Base-by-base conservation (phyloP, 1,140 invertebrate species). In the Pogonomyrmex californicus region DNA sequence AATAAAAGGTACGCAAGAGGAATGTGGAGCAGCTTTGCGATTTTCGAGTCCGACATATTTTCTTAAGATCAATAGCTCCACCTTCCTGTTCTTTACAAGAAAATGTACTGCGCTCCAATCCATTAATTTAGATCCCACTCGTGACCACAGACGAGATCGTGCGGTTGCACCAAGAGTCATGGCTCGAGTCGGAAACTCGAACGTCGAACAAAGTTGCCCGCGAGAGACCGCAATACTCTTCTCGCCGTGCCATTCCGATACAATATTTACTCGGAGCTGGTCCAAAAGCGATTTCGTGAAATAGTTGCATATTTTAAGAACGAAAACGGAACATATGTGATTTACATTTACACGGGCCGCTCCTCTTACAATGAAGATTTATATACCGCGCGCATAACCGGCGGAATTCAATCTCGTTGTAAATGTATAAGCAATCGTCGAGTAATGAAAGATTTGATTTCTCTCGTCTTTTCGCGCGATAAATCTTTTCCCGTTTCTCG, bases 91-190 rank as follows among this genome's bases (percentile, higher is more conserved):
- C 51, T 78, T 65, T 51, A 65, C n/a, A 41, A 81, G 58, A 75
- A 85, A 60, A 86, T 75, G 77, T 90, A 89, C 86, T 85, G 85
- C 83, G 70, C 56, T 75, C 85, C 88, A 87, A 87, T 90, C 89
- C 89, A 87, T 90, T 90, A 90, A 82, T 89, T 87, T 85, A 90
- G 88, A 90, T 90, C 88, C 86, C 86, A 81, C 78, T 81, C 71
- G 88, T 85, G 88, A 90, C 89, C 89, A 70, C 89, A 66, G 86
- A 90, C 89, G 89, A 90, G 88, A 90, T 90, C 89, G 88, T 90
- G 89, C 78, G 89, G 89, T 90, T 51, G 85, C 51, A 58, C 85
- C 78, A 90, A 89, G 89, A 90, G 83, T 90, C 89, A 85, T 90
- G 89, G 88, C 86, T 86, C 44, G 86, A 90, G 86, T 81, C 66